Conservation (phyloP, 2,888 invertebrate species). For the Nemurella pictetii region DNA sequence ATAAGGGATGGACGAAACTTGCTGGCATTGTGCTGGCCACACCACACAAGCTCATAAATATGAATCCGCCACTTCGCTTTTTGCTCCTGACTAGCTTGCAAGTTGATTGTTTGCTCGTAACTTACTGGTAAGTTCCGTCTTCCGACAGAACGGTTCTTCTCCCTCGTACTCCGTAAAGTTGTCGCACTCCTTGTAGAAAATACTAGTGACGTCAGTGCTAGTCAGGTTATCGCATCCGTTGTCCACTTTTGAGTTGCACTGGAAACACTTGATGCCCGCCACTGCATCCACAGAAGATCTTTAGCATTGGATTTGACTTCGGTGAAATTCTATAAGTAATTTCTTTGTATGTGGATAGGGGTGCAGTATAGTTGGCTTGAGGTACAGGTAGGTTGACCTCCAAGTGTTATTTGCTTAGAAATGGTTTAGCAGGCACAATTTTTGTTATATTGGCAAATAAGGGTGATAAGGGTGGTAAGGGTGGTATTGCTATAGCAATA, state of each 20-base stretch:
- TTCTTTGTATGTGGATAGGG: not conserved
- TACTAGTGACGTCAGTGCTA: conserved; percentile 54
- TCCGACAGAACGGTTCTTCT: conserved; percentile 68
- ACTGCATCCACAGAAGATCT: not conserved
- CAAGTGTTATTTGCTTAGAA: no score
- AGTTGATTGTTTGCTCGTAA: conserved; percentile 33
- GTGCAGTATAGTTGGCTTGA: no score
- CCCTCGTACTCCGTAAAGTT: conserved; percentile 52
- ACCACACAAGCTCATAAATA: not conserved
- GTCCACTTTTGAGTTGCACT: conserved; percentile 73
- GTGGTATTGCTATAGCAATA: no score
- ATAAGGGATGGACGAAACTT: no score
- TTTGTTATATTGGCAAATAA: no score
- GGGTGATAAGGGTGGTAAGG: no score
- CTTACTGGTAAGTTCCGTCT: conserved; percentile 66
- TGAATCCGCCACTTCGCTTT: not conserved
- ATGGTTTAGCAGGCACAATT: no score
- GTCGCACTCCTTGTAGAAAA: conserved; percentile 50
- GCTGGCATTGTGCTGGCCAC: not conserved
- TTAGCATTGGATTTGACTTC: no score
- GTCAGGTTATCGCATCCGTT: conserved; percentile 66
- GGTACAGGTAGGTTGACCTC: no score
- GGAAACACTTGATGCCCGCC: conserved; percentile 63
- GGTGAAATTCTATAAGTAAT: not conserved
- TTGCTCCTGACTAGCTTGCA: not conserved